phyloP scores from a whole-genome alignment of 2,888 invertebrate species.

The Drosophila hamatofila region DNA sequence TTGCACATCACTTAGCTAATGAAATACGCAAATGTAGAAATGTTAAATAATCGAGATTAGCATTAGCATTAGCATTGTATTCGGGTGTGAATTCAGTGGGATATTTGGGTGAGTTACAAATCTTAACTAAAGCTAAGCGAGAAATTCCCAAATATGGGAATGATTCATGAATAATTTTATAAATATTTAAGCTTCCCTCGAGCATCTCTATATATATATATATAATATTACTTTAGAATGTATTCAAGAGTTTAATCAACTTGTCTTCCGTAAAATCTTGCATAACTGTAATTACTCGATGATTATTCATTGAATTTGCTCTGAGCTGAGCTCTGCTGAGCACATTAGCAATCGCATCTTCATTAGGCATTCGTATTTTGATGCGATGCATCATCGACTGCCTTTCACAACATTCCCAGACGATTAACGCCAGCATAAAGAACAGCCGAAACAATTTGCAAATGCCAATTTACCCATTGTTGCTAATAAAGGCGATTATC shows the following conservation, averaged over 20 bases:
- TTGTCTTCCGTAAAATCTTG: slow-evolving; percentile 44
- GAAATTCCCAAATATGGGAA: neutral
- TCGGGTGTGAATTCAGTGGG: neutral
- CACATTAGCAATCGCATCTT: slow-evolving; percentile 43
- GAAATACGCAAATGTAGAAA: slow-evolving; percentile 36
- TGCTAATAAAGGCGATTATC: slow-evolving; percentile 63
- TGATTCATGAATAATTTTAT: neutral
- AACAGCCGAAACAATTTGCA: slow-evolving; percentile 52
- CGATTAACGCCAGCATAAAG: slow-evolving; percentile 57
- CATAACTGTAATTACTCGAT: slow-evolving; percentile 25
- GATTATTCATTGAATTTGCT: slow-evolving; percentile 40
- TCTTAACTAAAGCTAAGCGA: neutral
- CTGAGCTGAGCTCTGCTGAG: slow-evolving; percentile 8
- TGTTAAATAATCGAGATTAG: slow-evolving; percentile 16
- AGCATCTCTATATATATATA: neutral
- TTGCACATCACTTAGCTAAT: slow-evolving; percentile 44
- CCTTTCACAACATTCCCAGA: slow-evolving; percentile 73
- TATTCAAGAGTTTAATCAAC: slow-evolving; percentile 43
- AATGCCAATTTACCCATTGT: slow-evolving; percentile 63
- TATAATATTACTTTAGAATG: slow-evolving; percentile 9
- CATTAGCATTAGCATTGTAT: neutral
- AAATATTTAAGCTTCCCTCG: slow-evolving; percentile 9
- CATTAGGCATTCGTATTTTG: slow-evolving; percentile 46
- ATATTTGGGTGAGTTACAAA: slow-evolving; percentile 6
- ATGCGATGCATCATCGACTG: slow-evolving; percentile 48